Conservation (phyloP, 1,140 invertebrate genomes). For the Zophobas atratus region DNA sequence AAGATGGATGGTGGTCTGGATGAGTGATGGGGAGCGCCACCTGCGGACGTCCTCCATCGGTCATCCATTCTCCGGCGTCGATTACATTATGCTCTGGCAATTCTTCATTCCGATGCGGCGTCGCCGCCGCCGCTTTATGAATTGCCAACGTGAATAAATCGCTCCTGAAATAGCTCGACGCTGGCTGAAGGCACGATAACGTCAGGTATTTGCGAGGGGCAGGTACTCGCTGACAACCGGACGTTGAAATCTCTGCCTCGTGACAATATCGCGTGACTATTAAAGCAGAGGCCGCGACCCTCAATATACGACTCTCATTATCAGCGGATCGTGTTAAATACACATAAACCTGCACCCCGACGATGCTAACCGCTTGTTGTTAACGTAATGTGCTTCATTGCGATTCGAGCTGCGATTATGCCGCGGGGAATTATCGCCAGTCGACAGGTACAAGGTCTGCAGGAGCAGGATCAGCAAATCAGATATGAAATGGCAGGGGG, state of each 20-base stretch:
- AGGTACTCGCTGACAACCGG: constrained; percentile 48
- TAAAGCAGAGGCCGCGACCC: constrained; percentile 46
- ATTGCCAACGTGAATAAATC: constrained; percentile 37
- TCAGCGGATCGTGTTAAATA: constrained; percentile 54
- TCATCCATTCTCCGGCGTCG: constrained; percentile 44
- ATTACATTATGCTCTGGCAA: constrained; percentile 37
- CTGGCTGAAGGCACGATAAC: constrained; percentile 23
- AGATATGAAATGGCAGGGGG: neutral
- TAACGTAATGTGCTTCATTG: constrained; percentile 55
- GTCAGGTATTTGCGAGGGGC: constrained; percentile 43
- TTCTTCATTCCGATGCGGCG: constrained; percentile 35
- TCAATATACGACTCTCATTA: constrained; percentile 51
- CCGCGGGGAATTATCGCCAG: constrained; percentile 47
- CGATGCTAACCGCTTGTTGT: constrained; percentile 55
- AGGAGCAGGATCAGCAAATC: neutral
- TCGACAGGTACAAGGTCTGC: constrained; percentile 24
- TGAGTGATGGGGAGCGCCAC: constrained; percentile 47
- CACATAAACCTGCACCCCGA: constrained; percentile 54
- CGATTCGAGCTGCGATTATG: constrained; percentile 52
- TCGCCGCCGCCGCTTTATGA: constrained; percentile 32
- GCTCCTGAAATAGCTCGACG: constrained; percentile 40
- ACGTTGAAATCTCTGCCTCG: constrained; percentile 49
- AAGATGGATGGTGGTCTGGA: constrained; percentile 42
- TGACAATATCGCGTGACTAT: constrained; percentile 53
- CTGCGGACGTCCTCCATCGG: constrained; percentile 40